These are phyloP conservation scores for Lamellibrachia columna DNA, from an alignment of 2,888 invertebrate species.

Conservation along the genomic window DNA sequence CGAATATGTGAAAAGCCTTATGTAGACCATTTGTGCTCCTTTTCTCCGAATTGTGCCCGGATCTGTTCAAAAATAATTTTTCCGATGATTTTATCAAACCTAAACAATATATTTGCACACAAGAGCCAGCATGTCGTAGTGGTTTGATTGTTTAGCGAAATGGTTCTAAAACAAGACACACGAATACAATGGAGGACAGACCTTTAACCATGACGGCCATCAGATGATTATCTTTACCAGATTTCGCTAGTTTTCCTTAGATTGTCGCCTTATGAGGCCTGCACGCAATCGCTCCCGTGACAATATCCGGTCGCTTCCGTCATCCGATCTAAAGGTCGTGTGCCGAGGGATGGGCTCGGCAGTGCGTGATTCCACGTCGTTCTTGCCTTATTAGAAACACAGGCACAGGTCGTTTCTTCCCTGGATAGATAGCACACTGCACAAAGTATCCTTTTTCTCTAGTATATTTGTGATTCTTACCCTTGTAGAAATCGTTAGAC, in stretches of 20 bases:
- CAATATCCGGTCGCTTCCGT: background rate
- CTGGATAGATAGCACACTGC: background rate
- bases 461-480: background rate
- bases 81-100: too few species aligned
- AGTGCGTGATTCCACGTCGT: background rate
- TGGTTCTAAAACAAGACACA: too few species aligned
- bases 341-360: background rate
- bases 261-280: background rate
- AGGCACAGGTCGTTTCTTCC: background rate
- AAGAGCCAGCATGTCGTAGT: too few species aligned
- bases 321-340: background rate
- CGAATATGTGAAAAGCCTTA: too few species aligned
- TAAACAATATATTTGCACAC: too few species aligned
- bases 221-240: background rate
- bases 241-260: background rate
- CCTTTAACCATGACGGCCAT: too few species aligned
- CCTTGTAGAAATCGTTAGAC: background rate
- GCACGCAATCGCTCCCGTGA: background rate
- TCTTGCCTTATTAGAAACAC: background rate
- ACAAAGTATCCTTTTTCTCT: background rate
- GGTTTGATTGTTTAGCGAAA: too few species aligned
- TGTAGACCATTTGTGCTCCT: too few species aligned
- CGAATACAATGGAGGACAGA: too few species aligned
- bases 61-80: too few species aligned
- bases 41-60: too few species aligned